Evolutionary conservation across 35 echinoderm and acorn worm genomes (phyloP), one percentile per base, ranked within the genome.

Genomic region (Nesometra sesokonis): DNA sequence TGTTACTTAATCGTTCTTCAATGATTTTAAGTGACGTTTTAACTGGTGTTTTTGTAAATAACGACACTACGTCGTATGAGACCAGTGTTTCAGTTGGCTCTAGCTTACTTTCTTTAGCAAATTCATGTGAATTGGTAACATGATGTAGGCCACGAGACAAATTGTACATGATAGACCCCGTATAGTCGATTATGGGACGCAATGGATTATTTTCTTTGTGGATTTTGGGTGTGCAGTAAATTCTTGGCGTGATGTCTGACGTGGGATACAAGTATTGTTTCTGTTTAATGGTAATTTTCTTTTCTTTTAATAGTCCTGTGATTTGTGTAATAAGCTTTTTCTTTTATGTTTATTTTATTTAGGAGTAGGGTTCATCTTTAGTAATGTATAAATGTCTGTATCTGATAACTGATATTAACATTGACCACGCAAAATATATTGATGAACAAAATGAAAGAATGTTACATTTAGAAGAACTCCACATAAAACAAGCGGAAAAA

Each of bases 171-270:
- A 83, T 83, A 23, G 81, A 83, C 9, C 81, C 81, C 32, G 81
- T 83, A 37, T 83, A 83, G n/a, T 83, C 81, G 11, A 83, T 35
- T 38, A 83, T 83, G 23, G 81, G 81, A 17, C 81, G 34, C 8
- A 83, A 38, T 39, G 81, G 81, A n/a, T 35, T 83, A 9, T 38
- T 38, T 0, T 13, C 11, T 39, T 83, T 36, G 27, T 83, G 81
- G 15, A 83, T 83, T 38, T 36, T 83, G 4, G 81, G 35, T 37
- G 81, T 83, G 37, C 81, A 83, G 37, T 83, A 83, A 35, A 83
- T 83, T 37, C 35, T 83, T 5, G 81, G 81, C 30, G 37, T 38
- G 34, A 37, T 83, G 3, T 83, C 81, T 0, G 81, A 37, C 32
- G 81, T 83, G 37, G 27, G 81, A 23, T 83, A 83, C 13, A 83